phyloP scores from a whole-genome alignment of 2,113 vertebrate species.

The Petrocephalus microphthalmus region DNA sequence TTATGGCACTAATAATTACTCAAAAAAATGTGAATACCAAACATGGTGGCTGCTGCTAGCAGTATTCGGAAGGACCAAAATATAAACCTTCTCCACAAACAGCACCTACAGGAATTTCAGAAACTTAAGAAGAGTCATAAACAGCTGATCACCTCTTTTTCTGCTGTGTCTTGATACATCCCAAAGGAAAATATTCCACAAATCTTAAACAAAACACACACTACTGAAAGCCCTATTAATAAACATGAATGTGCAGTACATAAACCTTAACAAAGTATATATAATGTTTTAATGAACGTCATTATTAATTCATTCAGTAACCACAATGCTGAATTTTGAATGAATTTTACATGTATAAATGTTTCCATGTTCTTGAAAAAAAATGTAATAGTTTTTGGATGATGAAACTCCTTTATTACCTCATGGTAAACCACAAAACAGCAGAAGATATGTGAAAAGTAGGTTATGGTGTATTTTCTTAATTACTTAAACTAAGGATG shows the following conservation, averaged over 20 bases:
- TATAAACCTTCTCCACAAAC: neutral
- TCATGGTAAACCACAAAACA: neutral
- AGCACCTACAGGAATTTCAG: neutral
- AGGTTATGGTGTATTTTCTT: neutral
- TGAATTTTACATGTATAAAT: neutral
- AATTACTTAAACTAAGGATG: neutral
- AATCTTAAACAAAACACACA: neutral
- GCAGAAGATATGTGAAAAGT: neutral
- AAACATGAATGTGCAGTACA: neutral
- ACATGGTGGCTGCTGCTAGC: neutral
- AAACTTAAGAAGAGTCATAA: neutral
- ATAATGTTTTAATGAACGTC: neutral
- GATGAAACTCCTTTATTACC: neutral
- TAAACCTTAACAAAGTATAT: neutral
- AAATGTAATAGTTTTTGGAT: neutral
- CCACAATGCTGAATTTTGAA: neutral
- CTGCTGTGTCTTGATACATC: neutral
- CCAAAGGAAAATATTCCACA: neutral
- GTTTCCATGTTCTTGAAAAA: neutral
- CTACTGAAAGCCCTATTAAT: neutral
- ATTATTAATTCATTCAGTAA: neutral
- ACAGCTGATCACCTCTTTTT: neutral
- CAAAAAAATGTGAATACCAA: neutral
- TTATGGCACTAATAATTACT: neutral
- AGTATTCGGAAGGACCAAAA: neutral